Base-by-base conservation (phyloP, 1,140 invertebrate species). In the Drosophila bocqueti region DNA sequence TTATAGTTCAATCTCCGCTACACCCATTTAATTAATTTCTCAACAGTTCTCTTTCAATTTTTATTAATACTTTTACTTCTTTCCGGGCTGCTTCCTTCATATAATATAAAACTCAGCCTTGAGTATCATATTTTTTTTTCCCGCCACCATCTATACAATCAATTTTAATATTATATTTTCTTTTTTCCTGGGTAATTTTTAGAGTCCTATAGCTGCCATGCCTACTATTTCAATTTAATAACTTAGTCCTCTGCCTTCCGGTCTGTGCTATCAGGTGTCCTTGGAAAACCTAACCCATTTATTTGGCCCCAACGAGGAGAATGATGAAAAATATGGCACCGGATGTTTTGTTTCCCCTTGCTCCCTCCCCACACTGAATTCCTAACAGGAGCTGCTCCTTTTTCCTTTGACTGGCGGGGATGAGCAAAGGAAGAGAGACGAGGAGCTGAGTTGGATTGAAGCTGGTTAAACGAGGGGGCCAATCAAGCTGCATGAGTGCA, bases 401-500 rank as follows among this genome's bases (percentile, higher is more conserved):
- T 40, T 40, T 45, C 43, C 57, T 50, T 50, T 72, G 38, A 36
- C 54, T 36, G 36, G 18, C 26, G 15, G 47, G 9, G n/a, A 16
- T 36, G 26, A 3, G 18, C 7, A 24, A 9, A 9, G 13, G 34
- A 16, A n/a, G 18, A 34, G 38, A n/a, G 29, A 24, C 38, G 21
- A 29, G 42, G 11, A 45, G 6, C 40, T 13, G 18, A 4, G 18
- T 10, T 38, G 15, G 60, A 40, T 26, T 34, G 61, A 16, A 55
- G 40, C 31, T 40, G 59, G 60, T 69, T 71, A 46, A 71, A 46
- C 64, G 64, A 55, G 83, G 78, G 46, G 84, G 83, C 76, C 83
- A 87, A 87, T 87, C 84, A 87, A 87, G 80, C 83, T 87, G 83
- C 83, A 87, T 87, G 84, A 89, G 80, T 89, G 83, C 83, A 74